These are phyloP conservation scores for Cebus imitator DNA, from an alignment of 2,113 vertebrate species.

Conservation along the genomic window DNA sequence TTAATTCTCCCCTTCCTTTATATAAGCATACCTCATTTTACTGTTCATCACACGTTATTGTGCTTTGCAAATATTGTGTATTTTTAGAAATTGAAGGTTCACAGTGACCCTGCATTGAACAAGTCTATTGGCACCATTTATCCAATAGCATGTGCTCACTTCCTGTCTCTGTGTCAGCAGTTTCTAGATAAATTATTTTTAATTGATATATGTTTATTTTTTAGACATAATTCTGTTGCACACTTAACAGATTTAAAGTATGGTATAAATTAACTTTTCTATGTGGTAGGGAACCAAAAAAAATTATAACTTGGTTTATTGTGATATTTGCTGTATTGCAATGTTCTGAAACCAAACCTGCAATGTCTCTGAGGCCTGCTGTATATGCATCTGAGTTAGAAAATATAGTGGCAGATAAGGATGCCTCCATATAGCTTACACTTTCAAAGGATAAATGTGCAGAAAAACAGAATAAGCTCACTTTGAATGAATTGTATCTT, in stretches of 20 bases:
- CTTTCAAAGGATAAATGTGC: neutral
- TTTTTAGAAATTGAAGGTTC: neutral
- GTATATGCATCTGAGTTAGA: neutral
- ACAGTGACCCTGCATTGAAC: neutral
- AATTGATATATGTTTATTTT: neutral
- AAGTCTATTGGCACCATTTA: neutral
- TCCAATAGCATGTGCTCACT: neutral
- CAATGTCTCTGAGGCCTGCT: neutral
- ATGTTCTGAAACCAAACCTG: neutral
- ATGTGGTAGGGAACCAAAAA: neutral
- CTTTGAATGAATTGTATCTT: neutral
- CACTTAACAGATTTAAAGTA: neutral
- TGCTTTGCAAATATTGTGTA: neutral
- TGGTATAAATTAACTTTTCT: neutral
- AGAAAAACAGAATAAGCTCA: neutral
- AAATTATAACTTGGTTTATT: neutral
- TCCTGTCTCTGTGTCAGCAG: neutral
- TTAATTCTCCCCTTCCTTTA: neutral
- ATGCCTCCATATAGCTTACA: neutral
- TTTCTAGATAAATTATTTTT: neutral
- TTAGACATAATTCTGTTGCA: neutral
- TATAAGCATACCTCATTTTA: neutral
- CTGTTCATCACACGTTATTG: neutral
- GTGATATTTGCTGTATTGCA: neutral
- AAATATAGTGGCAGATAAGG: neutral